phyloP scores from a whole-genome alignment of 1,140 invertebrate genomes.

The Amyelois transitella region DNA sequence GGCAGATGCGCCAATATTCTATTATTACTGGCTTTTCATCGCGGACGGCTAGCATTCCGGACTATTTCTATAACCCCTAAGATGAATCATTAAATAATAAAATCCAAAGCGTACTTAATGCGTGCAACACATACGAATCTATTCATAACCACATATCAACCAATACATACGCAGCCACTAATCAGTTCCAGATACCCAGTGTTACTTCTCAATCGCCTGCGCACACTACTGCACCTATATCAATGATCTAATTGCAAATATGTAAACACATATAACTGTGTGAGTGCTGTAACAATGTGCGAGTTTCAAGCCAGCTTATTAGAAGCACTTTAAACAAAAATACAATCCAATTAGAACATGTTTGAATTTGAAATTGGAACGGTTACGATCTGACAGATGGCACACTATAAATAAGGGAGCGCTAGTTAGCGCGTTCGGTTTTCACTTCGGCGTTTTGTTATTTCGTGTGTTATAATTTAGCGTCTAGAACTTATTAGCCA shows the following conservation, averaged over 20 bases:
- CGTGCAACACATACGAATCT: conserved; percentile 56
- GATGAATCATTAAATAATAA: conserved; percentile 75
- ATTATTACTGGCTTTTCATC: conserved; percentile 73
- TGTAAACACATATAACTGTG: conserved; percentile 66
- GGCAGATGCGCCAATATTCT: conserved; percentile 73
- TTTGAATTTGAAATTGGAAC: conserved; percentile 68
- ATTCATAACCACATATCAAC: conserved; percentile 47
- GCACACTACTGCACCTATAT: conserved; percentile 49
- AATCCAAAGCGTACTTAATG: conserved; percentile 73
- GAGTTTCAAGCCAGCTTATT: conserved; percentile 59
- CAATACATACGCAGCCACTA: conserved; percentile 55
- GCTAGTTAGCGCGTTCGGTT: conserved; percentile 40
- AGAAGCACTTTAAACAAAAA: conserved; percentile 67
- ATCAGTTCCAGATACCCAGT: conserved; percentile 65
- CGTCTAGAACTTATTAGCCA: conserved; percentile 53
- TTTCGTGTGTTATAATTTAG: conserved; percentile 43
- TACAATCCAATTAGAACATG: conserved; percentile 69
- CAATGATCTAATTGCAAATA: conserved; percentile 68
- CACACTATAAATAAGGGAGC: conserved; percentile 61
- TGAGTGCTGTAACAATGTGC: conserved; percentile 60
- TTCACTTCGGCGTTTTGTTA: conserved; percentile 32
- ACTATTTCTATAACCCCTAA: conserved; percentile 73
- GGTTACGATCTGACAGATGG: conserved; percentile 69
- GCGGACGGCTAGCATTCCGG: conserved; percentile 67
- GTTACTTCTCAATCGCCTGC: conserved; percentile 63